A percentile compares a stretch with the other conserved stretches of the same genome.
These are phyloP conservation scores for Holotrichia oblita DNA, from an alignment of 1,140 invertebrate genomes.

Conservation along the genomic window DNA sequence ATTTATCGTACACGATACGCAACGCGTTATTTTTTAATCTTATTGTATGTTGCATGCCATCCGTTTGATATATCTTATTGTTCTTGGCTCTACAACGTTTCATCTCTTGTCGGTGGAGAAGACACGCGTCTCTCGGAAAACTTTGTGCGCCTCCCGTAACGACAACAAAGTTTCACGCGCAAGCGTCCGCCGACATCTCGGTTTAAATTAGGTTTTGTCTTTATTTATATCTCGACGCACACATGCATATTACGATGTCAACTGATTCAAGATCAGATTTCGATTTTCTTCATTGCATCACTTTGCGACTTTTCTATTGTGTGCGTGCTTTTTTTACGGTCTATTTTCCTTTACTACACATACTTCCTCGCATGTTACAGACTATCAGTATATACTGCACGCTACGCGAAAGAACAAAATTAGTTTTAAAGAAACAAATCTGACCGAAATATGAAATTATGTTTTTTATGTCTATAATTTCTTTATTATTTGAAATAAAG, in stretches of 20 bases:
- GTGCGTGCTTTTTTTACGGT: not conserved
- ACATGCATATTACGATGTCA: slow-evolving; percentile 20
- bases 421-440: not conserved
- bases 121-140: slow-evolving; percentile 26
- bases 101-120: slow-evolving; percentile 24
- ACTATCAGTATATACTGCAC: not conserved
- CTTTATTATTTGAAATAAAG: too few species aligned
- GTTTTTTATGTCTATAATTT: too few species aligned
- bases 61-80: slow-evolving; percentile 4
- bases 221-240: slow-evolving; percentile 24
- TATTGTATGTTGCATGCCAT: not conserved
- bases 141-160: slow-evolving; percentile 25
- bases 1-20: not conserved
- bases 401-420: not conserved
- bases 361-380: not conserved
- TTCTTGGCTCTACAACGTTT: slow-evolving; percentile 15
- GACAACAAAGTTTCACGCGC: slow-evolving; percentile 32
- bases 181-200: slow-evolving; percentile 9
- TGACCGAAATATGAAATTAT: not conserved
- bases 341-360: not conserved
- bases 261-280: slow-evolving; percentile 20
- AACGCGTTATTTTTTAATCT: not conserved
- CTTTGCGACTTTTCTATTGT: not conserved
- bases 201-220: slow-evolving; percentile 37
- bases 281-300: slow-evolving; percentile 11